Conservation (phyloP, 2,113 vertebrate species). For the Psittacula cyanocephala region DNA sequence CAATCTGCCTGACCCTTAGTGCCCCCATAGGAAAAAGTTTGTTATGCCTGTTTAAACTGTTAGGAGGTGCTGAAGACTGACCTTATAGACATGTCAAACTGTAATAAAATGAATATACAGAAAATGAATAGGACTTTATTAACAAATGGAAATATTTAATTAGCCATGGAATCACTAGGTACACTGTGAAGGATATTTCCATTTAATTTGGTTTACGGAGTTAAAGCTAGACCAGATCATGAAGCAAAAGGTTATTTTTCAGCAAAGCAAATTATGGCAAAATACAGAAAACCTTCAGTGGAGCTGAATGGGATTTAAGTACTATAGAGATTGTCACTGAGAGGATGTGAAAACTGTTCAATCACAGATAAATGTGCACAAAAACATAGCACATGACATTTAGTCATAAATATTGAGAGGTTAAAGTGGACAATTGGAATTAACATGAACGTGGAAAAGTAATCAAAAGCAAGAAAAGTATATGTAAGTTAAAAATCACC, state of each 20-base stretch:
- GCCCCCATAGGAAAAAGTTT: neutral
- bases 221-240: neutral
- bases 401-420: slow-evolving; percentile 15
- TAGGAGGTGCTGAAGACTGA: neutral
- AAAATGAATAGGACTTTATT: neutral
- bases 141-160: neutral
- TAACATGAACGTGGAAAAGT: neutral
- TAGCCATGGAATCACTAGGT: neutral
- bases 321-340: slow-evolving; percentile 15
- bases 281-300: slow-evolving; percentile 18
- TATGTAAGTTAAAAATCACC: neutral
- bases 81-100: neutral
- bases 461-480: slow-evolving; percentile 16
- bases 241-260: slow-evolving; percentile 48
- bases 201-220: neutral
- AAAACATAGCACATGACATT: slow-evolving; percentile 8
- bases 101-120: neutral
- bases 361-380: slow-evolving; percentile 26
- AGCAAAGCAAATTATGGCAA: slow-evolving; percentile 43
- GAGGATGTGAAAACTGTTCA: slow-evolving; percentile 20
- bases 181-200: neutral
- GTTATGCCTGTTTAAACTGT: neutral
- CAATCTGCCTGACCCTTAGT: neutral
- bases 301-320: slow-evolving; percentile 21
- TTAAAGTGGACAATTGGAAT: neutral